phyloP scores from a whole-genome alignment of 2,113 vertebrate genomes.

The Otis tarda region DNA sequence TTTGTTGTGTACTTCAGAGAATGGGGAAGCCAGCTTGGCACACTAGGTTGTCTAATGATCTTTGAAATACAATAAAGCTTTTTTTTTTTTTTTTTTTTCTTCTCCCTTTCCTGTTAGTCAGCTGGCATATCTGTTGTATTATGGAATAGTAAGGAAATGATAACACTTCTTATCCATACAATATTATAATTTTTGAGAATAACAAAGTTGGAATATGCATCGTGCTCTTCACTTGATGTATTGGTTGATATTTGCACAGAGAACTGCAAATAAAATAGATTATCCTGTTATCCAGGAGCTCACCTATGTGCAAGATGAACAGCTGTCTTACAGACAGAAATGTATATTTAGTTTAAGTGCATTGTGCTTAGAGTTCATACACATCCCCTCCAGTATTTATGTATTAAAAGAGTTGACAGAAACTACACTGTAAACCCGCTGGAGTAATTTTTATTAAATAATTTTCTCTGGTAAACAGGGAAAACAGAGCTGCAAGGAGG shows the following conservation, averaged over 20 bases:
- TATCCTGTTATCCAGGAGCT: background rate
- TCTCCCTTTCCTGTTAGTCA: background rate
- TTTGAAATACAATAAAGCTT: background rate
- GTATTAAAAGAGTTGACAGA: conserved; percentile 53
- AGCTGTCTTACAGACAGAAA: background rate
- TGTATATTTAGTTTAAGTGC: background rate
- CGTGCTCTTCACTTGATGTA: background rate
- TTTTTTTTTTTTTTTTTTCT: background rate
- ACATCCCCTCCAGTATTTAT: conserved; percentile 13
- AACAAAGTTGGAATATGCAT: background rate
- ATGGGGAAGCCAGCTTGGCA: background rate
- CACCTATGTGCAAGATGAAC: background rate
- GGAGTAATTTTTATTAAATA: conserved; percentile 52
- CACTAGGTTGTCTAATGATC: background rate
- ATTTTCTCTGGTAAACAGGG: conserved; percentile 42
- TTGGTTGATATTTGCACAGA: background rate
- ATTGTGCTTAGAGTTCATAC: conserved; percentile 1
- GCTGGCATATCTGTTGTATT: background rate
- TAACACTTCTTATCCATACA: background rate
- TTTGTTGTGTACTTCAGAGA: background rate
- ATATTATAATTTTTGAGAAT: background rate
- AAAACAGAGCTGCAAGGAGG: conserved; percentile 62
- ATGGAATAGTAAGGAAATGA: background rate
- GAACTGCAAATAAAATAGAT: background rate
- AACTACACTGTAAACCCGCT: background rate